Evolutionary conservation across 2,888 invertebrate species (phyloP).

Genomic region (Carpatolechia fugitivella): DNA sequence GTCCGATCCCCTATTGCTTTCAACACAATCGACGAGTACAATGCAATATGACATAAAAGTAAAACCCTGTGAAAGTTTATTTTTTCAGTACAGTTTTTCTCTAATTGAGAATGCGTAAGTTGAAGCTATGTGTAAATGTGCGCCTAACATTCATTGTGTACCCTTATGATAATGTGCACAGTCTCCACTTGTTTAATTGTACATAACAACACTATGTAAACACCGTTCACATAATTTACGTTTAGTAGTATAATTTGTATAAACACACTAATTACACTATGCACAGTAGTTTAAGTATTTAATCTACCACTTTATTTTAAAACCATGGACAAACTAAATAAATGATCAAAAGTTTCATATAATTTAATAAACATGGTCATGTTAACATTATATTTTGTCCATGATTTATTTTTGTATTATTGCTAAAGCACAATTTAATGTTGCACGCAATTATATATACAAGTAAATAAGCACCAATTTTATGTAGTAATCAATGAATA

Average conservation of each 20-base stretch:
- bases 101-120: neutral
- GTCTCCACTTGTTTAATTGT: too few species aligned
- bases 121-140: neutral
- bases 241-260: neutral
- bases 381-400: neutral
- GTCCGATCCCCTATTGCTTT: too few species aligned
- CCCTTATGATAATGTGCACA: too few species aligned
- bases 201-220: neutral
- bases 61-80: neutral
- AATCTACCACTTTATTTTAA: neutral
- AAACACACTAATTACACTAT: conserved; percentile 11
- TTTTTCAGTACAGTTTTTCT: neutral
- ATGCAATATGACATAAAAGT: neutral
- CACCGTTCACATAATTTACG: neutral
- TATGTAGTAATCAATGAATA: neutral
- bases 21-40: too few species aligned
- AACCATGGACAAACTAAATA: neutral
- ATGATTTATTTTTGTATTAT: neutral
- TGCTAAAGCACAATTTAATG: neutral
- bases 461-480: conserved; percentile 1
- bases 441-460: neutral
- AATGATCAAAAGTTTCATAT: neutral
- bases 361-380: too few species aligned
- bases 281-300: neutral
- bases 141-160: neutral